Evolutionary conservation across 1,140 invertebrate species (phyloP).

Genomic region (Diachasma alloeum): DNA sequence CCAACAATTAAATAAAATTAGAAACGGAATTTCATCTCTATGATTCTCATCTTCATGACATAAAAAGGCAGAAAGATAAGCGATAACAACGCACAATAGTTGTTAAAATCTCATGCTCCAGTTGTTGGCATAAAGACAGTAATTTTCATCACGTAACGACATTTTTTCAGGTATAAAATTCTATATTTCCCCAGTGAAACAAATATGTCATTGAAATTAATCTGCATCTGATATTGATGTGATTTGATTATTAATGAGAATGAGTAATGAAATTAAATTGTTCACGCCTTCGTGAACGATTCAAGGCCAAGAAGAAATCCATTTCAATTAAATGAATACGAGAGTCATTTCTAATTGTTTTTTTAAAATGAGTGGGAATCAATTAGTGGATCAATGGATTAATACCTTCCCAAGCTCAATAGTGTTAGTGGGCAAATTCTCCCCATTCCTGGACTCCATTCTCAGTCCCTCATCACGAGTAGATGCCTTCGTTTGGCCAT

Average conservation of each 20-base stretch:
- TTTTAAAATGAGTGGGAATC: not conserved
- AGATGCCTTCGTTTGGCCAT: conserved; percentile 48
- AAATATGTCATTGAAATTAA: not conserved
- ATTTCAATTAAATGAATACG: not conserved
- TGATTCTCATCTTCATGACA: not conserved
- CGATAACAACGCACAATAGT: not conserved
- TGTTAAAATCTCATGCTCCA: not conserved
- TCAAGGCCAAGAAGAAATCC: not conserved
- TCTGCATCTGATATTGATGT: not conserved
- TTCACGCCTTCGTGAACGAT: not conserved
- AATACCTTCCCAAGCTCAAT: conserved; percentile 49
- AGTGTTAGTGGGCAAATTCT: conserved; percentile 43
- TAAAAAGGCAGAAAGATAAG: not conserved
- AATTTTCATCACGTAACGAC: not conserved
- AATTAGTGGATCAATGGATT: not conserved
- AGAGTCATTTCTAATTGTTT: not conserved
- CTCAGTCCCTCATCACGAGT: conserved; percentile 43
- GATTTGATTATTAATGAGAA: not conserved
- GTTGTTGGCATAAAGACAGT: not conserved
- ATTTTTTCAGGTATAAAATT: not conserved
- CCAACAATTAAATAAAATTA: too few species aligned
- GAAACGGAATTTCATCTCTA: too few species aligned
- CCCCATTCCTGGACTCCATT: conserved; percentile 44
- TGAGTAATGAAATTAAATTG: not conserved
- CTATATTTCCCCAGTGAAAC: not conserved